A percentile compares a stretch with the other conserved stretches of the same genome.
Evolutionary conservation across 2,888 invertebrate genomes (phyloP).

Genomic region (Chymomyza fuscimana): DNA sequence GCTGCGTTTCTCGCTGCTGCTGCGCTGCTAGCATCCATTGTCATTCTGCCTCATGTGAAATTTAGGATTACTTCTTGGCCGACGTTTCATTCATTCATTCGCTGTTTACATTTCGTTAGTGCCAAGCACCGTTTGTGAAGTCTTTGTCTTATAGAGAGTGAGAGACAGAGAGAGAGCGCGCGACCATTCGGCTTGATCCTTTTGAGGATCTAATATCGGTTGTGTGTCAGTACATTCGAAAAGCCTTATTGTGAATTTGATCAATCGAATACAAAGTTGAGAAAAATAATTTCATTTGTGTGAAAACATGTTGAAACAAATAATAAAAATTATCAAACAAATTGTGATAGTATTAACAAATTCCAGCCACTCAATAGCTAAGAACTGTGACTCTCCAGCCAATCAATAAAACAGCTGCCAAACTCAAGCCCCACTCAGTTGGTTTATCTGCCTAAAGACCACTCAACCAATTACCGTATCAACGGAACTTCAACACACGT

Average conservation of each 20-base stretch:
- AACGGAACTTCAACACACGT: constrained; percentile 56
- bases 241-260: too few relatives aligned
- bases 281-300: too few relatives aligned
- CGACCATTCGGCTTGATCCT: neutral
- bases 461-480: constrained; percentile 27
- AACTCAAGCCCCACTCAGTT: constrained; percentile 21
- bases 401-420: constrained; percentile 16
- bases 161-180: constrained; percentile 11
- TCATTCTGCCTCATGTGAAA: constrained; percentile 73
- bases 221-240: too few relatives aligned
- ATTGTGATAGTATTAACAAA: neutral
- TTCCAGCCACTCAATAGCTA: neutral
- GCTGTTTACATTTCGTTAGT: constrained; percentile 74
- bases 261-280: too few relatives aligned
- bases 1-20: constrained; percentile 19
- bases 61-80: constrained; percentile 73
- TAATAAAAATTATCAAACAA: neutral
- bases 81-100: constrained; percentile 71
- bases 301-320: too few relatives aligned
- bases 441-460: neutral
- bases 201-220: neutral
- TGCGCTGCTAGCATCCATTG: constrained; percentile 54
- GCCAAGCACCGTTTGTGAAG: constrained; percentile 42
- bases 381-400: constrained; percentile 7
- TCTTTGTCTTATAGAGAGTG: constrained; percentile 24